Evolutionary conservation across 1,140 invertebrate species (phyloP).

Genomic region (Protaetia brevitarsis): DNA sequence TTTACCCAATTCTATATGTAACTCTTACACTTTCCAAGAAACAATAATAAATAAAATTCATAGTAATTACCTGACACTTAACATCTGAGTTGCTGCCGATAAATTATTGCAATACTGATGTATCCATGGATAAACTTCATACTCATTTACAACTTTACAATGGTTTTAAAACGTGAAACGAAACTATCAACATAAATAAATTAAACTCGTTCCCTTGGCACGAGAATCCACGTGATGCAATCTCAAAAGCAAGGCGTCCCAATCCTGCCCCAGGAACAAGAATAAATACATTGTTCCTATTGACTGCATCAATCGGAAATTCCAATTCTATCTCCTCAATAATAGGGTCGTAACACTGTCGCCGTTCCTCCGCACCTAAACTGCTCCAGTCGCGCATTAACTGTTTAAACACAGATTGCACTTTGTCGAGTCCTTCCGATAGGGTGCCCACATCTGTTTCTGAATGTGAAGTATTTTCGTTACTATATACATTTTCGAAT

Average conservation of each 20-base stretch:
- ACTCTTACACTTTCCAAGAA: no score
- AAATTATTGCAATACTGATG: slow-evolving; percentile 91
- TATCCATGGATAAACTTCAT: slow-evolving; percentile 87
- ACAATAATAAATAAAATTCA: slow-evolving; percentile 4
- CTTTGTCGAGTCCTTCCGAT: slow-evolving; percentile 71
- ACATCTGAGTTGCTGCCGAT: slow-evolving; percentile 74
- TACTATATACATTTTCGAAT: slow-evolving; percentile 70
- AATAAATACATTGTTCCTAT: slow-evolving; percentile 63
- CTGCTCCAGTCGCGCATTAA: slow-evolving; percentile 93
- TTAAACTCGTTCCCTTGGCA: slow-evolving; percentile 98
- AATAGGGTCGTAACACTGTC: slow-evolving; percentile 88
- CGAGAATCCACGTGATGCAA: slow-evolving; percentile 81
- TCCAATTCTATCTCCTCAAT: slow-evolving; percentile 75
- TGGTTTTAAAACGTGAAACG: slow-evolving; percentile 94
- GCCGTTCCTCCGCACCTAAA: slow-evolving; percentile 77
- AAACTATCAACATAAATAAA: slow-evolving; percentile 95
- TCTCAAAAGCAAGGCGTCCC: slow-evolving; percentile 89
- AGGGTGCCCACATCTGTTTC: slow-evolving; percentile 41
- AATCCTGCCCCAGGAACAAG: slow-evolving; percentile 94
- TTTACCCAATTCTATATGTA: no score
- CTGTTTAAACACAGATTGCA: slow-evolving; percentile 91
- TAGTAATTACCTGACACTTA: slow-evolving; percentile 56
- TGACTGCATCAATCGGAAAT: slow-evolving; percentile 63
- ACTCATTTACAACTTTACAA: slow-evolving; percentile 58
- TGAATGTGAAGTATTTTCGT: slow-evolving; percentile 41